These are phyloP conservation scores for Oscheius sp. DNA, from an alignment of 2,888 invertebrate genomes.

Conservation along the genomic window DNA sequence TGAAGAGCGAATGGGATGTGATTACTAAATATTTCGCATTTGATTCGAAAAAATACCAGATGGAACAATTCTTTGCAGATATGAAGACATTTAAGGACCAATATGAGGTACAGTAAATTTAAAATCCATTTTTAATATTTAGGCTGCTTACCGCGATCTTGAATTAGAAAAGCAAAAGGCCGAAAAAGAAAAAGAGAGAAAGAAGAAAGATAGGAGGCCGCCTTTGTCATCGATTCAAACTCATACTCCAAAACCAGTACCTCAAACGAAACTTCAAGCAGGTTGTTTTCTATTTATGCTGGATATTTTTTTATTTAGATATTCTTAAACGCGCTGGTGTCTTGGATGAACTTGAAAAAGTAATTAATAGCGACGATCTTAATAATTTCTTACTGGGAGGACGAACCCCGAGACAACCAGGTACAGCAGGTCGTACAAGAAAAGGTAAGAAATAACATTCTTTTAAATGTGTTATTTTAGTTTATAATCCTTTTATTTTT, in stretches of 20 bases:
- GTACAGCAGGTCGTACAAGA: constrained; percentile 30
- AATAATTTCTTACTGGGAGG: constrained; percentile 46
- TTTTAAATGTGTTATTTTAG: not conserved
- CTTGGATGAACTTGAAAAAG: constrained; percentile 61
- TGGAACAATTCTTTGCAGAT: constrained; percentile 95
- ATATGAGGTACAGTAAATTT: constrained; percentile 80
- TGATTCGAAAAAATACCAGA: constrained; percentile 89
- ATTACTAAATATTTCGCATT: constrained; percentile 91
- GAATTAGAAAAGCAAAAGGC: constrained; percentile 49
- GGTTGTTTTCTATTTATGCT: not conserved
- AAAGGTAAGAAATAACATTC: constrained; percentile 27
- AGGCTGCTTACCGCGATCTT: constrained; percentile 50
- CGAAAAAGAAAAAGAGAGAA: constrained; percentile 46
- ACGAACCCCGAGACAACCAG: constrained; percentile 44
- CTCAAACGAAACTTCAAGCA: not conserved
- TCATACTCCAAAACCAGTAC: constrained; percentile 2
- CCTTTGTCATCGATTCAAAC: constrained; percentile 30
- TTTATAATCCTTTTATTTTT: constrained; percentile 2
- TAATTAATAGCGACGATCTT: constrained; percentile 47
- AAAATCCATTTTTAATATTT: not conserved
- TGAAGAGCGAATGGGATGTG: constrained; percentile 86
- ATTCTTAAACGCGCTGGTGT: constrained; percentile 53
- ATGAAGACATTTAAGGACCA: constrained; percentile 93
- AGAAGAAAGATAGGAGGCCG: constrained; percentile 41
- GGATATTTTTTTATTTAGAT: constrained; percentile 36